Base-by-base conservation (phyloP, 2,888 invertebrate species). In the Macropis europaea region DNA sequence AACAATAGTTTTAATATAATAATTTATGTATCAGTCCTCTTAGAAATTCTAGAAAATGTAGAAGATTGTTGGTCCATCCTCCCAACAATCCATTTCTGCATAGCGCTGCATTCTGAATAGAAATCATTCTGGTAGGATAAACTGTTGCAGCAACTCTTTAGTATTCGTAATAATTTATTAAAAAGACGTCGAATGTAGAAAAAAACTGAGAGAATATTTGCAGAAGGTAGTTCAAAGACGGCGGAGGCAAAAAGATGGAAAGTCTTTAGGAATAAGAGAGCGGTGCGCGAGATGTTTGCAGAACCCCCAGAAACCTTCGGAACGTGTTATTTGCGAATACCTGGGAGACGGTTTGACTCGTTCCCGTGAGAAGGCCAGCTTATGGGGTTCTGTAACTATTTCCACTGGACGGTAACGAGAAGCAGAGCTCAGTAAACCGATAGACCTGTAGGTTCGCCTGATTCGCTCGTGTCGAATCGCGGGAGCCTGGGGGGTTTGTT, bases 241-340 rank as follows among this genome's bases (percentile, higher is more conserved):
- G 22, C 28, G 48, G 32, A 42, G 13, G 52, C 13, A 6, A 22
- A n/a, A 32, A 24, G 22, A 28, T 28, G 7, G 30, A 1, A 9
- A 24, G 48, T 52, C 38, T 57, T 68, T 62, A 45, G 43, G 72
- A 67, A 76, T 73, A 73, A 81, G 69, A 81, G 82, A 76, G 73
- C 71, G 77, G 76, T 60, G 52, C 73, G 70, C 64, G 69, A 67
- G 73, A 81, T 81, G 79, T 81, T 81, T 81, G 81, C 81, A 79
- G 81, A 81, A 71, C 76, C 77, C 62, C 45, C 63, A 42, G 50
- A 64, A 69, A 67, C 80, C 73, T 80, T 59, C 69, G 73, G 56
- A 81, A 81, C 81, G 79, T 81, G 74, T 81, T 81, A 81, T 81
- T 81, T 81, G 81, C 81, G 79, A 81, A 81, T 79, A 74, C 81